Evolutionary conservation across 2,888 invertebrate species (phyloP).

Genomic region (Eledone cirrhosa): DNA sequence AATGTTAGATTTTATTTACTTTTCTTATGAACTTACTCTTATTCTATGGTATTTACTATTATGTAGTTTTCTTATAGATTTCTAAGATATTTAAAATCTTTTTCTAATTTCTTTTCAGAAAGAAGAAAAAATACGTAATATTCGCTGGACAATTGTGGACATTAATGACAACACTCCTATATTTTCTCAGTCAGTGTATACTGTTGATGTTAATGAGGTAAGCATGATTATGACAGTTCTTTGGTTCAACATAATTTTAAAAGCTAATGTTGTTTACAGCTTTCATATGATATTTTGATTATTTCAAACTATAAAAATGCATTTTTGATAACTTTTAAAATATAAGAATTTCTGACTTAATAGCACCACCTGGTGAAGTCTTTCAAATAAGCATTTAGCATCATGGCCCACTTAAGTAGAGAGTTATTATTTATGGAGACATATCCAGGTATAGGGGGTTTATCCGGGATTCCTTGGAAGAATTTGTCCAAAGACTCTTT

Average conservation of each 20-base stretch:
- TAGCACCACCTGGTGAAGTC: background rate
- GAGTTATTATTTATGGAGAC: no score
- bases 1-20: background rate
- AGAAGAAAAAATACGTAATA: background rate
- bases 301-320: no score
- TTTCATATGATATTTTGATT: no score
- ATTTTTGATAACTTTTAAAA: no score
- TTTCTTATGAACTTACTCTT: background rate
- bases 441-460: no score
- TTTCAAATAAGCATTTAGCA: no score
- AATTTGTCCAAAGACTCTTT: no score
- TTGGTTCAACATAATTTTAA: no score
- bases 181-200: constrained; percentile 41
- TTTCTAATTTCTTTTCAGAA: background rate
- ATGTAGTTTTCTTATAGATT: background rate
- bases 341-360: background rate
- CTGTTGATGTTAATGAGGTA: constrained; percentile 44
- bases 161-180: constrained; percentile 52
- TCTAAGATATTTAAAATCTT: background rate
- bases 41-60: background rate
- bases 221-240: background rate
- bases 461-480: no score
- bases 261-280: no score
- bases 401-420: no score
- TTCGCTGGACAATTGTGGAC: constrained; percentile 41